A percentile compares a stretch with the other conserved stretches of the same genome.
Evolutionary conservation across 2,113 vertebrate genomes (phyloP).

Genomic region (Mola mola): DNA sequence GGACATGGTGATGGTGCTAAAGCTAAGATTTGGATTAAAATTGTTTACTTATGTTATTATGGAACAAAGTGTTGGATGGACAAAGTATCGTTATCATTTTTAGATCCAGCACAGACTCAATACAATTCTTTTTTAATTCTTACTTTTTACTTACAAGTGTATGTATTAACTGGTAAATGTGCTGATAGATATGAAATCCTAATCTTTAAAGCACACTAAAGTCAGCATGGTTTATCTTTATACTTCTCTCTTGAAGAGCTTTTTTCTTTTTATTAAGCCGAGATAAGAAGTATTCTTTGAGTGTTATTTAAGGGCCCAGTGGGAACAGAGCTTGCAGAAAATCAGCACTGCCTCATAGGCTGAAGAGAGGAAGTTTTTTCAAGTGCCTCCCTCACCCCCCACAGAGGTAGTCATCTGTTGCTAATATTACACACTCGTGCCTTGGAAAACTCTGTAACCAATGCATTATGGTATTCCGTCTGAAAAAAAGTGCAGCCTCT

Average conservation of each 20-base stretch:
- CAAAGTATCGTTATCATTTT: too few species aligned
- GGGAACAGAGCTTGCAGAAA: constrained; percentile 66
- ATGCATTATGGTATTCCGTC: constrained; percentile 73
- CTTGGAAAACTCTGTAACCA: constrained; percentile 77
- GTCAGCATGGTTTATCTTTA: constrained; percentile 17
- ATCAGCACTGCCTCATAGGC: constrained; percentile 60
- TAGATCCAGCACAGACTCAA: neutral
- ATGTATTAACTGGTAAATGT: constrained; percentile 22
- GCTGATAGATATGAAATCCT: constrained; percentile 22
- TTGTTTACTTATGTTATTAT: neutral
- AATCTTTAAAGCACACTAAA: constrained; percentile 5
- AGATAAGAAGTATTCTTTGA: constrained; percentile 56
- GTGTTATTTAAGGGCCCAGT: constrained; percentile 63
- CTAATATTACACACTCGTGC: constrained; percentile 80
- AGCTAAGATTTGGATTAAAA: neutral
- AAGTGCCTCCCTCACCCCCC: constrained; percentile 50
- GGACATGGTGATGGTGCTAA: neutral
- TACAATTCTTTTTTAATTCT: neutral
- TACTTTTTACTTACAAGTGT: neutral
- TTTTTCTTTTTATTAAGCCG: constrained; percentile 38
- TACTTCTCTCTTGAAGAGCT: constrained; percentile 16
- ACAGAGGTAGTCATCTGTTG: constrained; percentile 81
- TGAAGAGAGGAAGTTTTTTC: constrained; percentile 57
- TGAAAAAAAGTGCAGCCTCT: constrained; percentile 69
- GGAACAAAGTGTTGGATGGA: constrained; percentile 1